Evolutionary conservation across 2,888 invertebrate genomes (phyloP).

Genomic region (Polietes domitor): DNA sequence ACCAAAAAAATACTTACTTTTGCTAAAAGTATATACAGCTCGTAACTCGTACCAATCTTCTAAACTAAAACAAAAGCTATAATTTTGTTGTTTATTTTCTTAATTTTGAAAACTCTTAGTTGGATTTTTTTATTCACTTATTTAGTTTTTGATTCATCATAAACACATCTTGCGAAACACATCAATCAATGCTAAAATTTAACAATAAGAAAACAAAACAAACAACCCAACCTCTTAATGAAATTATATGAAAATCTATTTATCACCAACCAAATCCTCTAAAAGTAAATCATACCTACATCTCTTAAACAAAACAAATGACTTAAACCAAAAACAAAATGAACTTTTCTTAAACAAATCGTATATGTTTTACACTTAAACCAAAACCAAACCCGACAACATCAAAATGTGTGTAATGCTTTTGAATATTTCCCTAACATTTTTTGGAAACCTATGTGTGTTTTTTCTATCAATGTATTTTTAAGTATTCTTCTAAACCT

Average conservation of each 20-base stretch:
- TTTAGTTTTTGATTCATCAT: constrained; percentile 15
- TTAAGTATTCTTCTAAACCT: constrained; percentile 61
- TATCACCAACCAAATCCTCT: neutral
- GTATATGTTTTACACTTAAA: constrained; percentile 23
- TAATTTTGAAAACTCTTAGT: neutral
- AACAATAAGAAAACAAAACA: neutral
- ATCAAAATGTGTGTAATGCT: constrained; percentile 58
- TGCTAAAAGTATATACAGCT: constrained; percentile 31
- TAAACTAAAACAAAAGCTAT: neutral
- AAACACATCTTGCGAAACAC: constrained; percentile 29
- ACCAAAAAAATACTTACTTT: neutral
- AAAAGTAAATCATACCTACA: constrained; percentile 2
- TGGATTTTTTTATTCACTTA: neutral
- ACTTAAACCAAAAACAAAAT: neutral
- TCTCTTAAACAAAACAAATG: constrained; percentile 1
- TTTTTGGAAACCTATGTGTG: constrained; percentile 62
- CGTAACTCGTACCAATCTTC: constrained; percentile 4
- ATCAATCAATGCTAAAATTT: constrained; percentile 12
- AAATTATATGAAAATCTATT: neutral
- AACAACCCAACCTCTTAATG: neutral
- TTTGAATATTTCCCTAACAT: constrained; percentile 58
- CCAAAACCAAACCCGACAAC: constrained; percentile 27
- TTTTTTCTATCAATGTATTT: constrained; percentile 63
- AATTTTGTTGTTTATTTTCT: constrained; percentile 1
- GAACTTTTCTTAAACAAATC: neutral